Conservation (phyloP, 2,888 invertebrate species). For the Argynnis bischoffii region DNA sequence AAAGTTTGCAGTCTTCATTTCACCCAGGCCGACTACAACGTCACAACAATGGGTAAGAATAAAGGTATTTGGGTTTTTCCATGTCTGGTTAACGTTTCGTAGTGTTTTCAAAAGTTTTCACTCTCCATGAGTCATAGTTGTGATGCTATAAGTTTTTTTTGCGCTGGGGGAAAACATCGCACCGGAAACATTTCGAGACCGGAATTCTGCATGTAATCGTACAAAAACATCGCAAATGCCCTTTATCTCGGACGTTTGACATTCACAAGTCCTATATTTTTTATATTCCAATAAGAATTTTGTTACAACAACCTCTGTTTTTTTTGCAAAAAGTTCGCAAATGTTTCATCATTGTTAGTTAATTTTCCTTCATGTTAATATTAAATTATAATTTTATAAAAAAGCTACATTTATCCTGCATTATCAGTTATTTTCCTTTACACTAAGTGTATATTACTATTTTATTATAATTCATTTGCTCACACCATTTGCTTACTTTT, state of each 20-base stretch:
- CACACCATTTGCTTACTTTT: no score
- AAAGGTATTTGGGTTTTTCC: constrained; percentile 77
- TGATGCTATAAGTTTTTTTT: constrained; percentile 34
- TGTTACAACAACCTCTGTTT: constrained; percentile 26
- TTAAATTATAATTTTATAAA: not conserved
- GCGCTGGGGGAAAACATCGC: constrained; percentile 29
- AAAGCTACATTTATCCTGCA: no score
- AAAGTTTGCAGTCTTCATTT: constrained; percentile 80
- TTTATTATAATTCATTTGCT: no score
- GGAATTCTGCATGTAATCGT: constrained; percentile 38
- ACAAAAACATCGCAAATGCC: constrained; percentile 38
- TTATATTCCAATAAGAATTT: constrained; percentile 30
- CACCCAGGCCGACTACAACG: constrained; percentile 74
- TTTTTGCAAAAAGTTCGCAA: constrained; percentile 20
- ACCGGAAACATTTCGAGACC: constrained; percentile 40
- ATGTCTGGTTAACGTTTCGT: constrained; percentile 46
- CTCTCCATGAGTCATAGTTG: constrained; percentile 53
- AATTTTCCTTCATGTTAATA: constrained; percentile 21
- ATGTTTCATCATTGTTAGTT: constrained; percentile 22
- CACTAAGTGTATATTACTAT: no score
- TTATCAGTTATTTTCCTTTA: no score
- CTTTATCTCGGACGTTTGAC: constrained; percentile 41
- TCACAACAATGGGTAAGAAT: constrained; percentile 80
- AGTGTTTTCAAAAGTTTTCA: constrained; percentile 49
- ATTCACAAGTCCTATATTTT: constrained; percentile 40